Evolutionary conservation across 2,888 invertebrate genomes (phyloP).

Genomic region (Clistopyga incitator): DNA sequence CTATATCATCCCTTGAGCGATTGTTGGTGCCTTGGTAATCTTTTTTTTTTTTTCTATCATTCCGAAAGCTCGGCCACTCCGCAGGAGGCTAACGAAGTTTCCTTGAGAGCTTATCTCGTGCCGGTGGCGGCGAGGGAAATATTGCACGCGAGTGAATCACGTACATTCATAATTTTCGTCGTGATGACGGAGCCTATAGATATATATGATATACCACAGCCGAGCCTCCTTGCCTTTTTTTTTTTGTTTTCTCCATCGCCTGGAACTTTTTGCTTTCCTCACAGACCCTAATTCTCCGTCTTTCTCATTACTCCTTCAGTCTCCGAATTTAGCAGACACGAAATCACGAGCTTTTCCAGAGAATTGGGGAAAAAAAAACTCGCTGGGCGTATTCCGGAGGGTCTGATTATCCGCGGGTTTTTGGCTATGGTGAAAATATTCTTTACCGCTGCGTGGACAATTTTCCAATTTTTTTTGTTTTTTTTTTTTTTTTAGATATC

Average conservation of each 20-base stretch:
- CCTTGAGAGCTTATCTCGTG: conserved; percentile 5
- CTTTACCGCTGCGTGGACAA: conserved; percentile 10
- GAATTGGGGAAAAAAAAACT: background rate
- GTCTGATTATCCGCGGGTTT: conserved; percentile 16
- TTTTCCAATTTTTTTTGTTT: conserved; percentile 41
- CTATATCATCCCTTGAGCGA: background rate
- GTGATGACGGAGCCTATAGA: conserved; percentile 2
- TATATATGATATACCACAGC: background rate
- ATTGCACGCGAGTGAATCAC: conserved; percentile 21
- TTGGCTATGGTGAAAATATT: background rate
- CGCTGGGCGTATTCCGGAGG: background rate
- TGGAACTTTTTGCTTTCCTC: conserved; percentile 1
- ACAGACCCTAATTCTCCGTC: conserved; percentile 2
- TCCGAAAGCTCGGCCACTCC: background rate
- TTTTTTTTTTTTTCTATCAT: conserved; percentile 37
- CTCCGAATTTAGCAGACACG: conserved; percentile 5
- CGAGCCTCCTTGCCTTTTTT: background rate
- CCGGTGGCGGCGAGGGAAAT: conserved; percentile 10
- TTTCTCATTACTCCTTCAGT: background rate
- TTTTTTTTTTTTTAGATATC: conserved; percentile 12
- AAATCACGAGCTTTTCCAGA: background rate
- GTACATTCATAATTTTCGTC: conserved; percentile 27
- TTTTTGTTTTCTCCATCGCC: too few relatives aligned
- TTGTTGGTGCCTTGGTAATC: background rate
- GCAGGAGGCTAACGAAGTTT: conserved; percentile 25